Conservation (phyloP, 2,888 invertebrate genomes). For the Eupithecia subfuscata region DNA sequence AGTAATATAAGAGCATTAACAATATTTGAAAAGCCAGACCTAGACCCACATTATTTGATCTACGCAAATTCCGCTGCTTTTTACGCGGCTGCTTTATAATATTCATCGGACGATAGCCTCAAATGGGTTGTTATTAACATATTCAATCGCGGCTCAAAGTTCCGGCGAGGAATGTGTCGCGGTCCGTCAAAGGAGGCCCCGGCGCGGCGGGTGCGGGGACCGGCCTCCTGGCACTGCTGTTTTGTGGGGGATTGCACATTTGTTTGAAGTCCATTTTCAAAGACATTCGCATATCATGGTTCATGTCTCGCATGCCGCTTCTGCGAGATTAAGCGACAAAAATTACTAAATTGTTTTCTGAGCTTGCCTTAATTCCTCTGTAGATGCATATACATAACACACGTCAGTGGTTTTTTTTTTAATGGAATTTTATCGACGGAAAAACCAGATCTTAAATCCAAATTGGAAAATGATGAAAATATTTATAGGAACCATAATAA, state of each 20-base stretch:
- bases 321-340: slow-evolving; percentile 64
- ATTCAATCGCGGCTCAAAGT: slow-evolving; percentile 23
- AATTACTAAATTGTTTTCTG: slow-evolving; percentile 58
- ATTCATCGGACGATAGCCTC: slow-evolving; percentile 29
- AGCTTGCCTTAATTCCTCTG: slow-evolving; percentile 25
- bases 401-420: neutral
- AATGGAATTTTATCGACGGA: neutral
- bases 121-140: slow-evolving; percentile 36
- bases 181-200: slow-evolving; percentile 34
- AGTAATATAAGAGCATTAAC: neutral
- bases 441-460: no score
- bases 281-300: slow-evolving; percentile 62
- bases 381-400: neutral
- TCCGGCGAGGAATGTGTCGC: slow-evolving; percentile 45
- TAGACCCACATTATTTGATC: neutral
- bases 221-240: neutral
- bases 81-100: slow-evolving; percentile 23
- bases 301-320: slow-evolving; percentile 39
- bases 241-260: neutral
- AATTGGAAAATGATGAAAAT: no score
- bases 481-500: no score
- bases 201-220: neutral
- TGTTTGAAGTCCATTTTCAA: neutral
- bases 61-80: slow-evolving; percentile 9
- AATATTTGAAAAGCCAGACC: neutral